Evolutionary conservation across 2,888 invertebrate species (phyloP), one percentile per base, ranked within the genome.

Genomic region (Sthenelais limicola): DNA sequence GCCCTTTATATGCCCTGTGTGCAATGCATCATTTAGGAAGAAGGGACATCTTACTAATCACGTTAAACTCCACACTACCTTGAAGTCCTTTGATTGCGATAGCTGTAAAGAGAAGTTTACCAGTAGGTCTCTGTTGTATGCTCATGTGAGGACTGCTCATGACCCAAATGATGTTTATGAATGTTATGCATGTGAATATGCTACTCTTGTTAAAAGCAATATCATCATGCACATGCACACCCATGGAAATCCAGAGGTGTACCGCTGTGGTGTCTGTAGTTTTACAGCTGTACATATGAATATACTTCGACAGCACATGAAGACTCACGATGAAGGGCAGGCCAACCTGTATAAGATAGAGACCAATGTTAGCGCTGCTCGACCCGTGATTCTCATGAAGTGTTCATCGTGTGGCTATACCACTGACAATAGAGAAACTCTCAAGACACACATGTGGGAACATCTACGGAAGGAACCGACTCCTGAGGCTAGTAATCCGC

Each of bases 11-110:
- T 87, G 87, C 77, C 73, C 74, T 33, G 80, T 82, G 68, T 87
- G 87, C 76, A 85, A 85, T 78, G 86, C 86, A 4, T 83, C 85
- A 0, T 87, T 87, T 71, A 77, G 86, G 58, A 87, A 87, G 75
- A 86, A 86, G 73, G 85, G 86, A 32, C 85, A 86, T 75, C 78
- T 86, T 28, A 86, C 86, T 12, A 86, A 84, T 73, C 86, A 86
- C 77, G 79, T 82, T 30, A 84, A 84, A 74, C 79, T 86, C 52
- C 86, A 86, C 73, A 77, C 81, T n/a, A 80, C 79, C 30, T 54
- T 52, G 51, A 70, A 69, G 21, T 33, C 49, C n/a, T 70, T 58
- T 49, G 73, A 54, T n/a, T 77, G 77, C 48, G 47, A 33, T 12
- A 35, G 76, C 2, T 78, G 77, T 47, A 35, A 68, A 9, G 51